phyloP scores from a whole-genome alignment of 2,113 vertebrate genomes.

The Malurus alboscapulatus region DNA sequence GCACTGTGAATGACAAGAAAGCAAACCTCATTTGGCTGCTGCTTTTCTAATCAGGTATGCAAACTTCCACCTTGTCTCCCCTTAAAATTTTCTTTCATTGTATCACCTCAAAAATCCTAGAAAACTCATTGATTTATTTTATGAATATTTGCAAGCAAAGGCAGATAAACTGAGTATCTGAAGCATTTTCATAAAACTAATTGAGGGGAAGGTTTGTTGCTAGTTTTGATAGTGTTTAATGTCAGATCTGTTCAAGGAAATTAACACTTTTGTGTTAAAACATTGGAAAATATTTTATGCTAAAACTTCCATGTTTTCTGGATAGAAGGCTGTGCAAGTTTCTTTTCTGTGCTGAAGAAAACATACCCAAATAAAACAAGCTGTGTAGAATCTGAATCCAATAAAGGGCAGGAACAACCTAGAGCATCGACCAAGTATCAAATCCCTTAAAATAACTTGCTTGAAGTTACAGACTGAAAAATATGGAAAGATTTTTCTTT shows the following conservation, averaged over 20 bases:
- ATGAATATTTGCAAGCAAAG: neutral
- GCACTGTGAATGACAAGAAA: neutral
- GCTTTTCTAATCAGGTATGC: neutral
- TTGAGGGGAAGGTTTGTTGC: accelerated
- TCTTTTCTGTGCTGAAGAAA: neutral
- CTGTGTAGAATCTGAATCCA: neutral
- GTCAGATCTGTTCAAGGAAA: neutral
- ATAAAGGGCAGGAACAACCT: neutral
- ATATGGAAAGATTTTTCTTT: neutral
- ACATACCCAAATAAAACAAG: neutral
- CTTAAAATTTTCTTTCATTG: neutral
- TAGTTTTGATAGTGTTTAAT: neutral
- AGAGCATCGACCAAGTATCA: neutral
- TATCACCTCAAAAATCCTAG: neutral
- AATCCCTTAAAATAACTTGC: neutral
- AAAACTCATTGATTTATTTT: neutral
- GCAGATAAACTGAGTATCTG: neutral
- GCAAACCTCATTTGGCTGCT: neutral
- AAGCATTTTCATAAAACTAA: neutral
- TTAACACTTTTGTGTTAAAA: neutral
- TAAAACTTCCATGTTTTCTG: neutral
- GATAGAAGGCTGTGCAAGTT: neutral
- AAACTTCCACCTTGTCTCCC: neutral
- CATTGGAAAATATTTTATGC: neutral
- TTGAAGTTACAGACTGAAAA: neutral